These are phyloP conservation scores for Circaetus gallicus DNA, from an alignment of 2,113 vertebrate genomes.

Conservation along the genomic window DNA sequence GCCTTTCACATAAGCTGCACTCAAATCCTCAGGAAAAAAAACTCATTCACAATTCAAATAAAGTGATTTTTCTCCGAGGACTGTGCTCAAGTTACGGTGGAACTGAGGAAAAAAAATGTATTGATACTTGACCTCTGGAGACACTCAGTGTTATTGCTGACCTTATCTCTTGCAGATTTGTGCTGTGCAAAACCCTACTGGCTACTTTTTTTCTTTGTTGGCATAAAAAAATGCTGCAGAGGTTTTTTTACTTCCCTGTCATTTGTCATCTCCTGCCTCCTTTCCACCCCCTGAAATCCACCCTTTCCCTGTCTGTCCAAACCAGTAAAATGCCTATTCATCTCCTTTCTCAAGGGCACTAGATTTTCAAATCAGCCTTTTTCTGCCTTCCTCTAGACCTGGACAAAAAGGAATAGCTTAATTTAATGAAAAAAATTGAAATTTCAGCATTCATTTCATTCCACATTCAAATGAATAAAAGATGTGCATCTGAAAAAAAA, in stretches of 20 bases:
- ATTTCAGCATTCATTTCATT: not conserved
- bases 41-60: not conserved
- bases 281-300: not conserved
- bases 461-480: not conserved
- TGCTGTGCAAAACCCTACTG: not conserved
- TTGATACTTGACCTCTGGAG: not conserved
- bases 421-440: not conserved
- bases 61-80: not conserved
- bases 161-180: not conserved
- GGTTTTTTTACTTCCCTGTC: not conserved
- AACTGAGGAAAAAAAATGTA: not conserved
- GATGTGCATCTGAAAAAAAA: not conserved
- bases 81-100: not conserved
- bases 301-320: constrained; percentile 19
- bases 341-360: constrained; percentile 26
- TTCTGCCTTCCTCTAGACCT: not conserved
- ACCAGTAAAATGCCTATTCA: constrained; percentile 19
- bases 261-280: not conserved
- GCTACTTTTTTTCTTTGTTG: not conserved
- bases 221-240: constrained; percentile 5
- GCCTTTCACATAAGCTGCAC: not conserved
- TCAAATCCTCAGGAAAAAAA: not conserved
- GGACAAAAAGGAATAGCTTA: not conserved
- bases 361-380: constrained; percentile 15
- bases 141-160: not conserved